These are phyloP conservation scores for Cryptus viduatorius DNA, from an alignment of 2,888 invertebrate species.

Conservation along the genomic window DNA sequence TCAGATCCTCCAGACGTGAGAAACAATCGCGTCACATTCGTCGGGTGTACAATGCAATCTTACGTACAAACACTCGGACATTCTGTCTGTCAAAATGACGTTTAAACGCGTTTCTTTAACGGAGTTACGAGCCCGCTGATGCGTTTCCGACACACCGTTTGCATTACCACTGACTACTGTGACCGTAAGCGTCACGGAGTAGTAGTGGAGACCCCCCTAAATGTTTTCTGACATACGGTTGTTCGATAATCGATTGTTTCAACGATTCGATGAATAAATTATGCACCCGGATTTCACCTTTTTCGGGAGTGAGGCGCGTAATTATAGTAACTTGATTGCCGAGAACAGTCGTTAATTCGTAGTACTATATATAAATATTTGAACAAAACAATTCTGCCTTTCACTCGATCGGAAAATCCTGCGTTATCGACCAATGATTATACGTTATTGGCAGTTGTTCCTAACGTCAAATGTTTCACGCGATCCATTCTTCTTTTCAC, in stretches of 20 bases:
- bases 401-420: neutral
- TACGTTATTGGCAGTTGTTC: neutral
- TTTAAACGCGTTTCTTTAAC: conserved; percentile 23
- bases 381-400: neutral
- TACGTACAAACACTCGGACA: conserved; percentile 41
- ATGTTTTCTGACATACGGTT: neutral
- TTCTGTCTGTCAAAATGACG: conserved; percentile 63
- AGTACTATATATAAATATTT: too few relatives aligned
- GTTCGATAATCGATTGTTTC: neutral
- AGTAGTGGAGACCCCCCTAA: neutral
- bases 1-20: conserved; percentile 8
- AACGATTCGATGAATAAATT: neutral
- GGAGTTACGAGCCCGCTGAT: conserved; percentile 3
- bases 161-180: conserved; percentile 6
- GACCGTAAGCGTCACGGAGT: neutral
- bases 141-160: conserved; percentile 13
- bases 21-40: conserved; percentile 10
- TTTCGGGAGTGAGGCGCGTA: too few relatives aligned
- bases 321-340: too few relatives aligned
- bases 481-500: neutral
- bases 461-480: neutral
- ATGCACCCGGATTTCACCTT: neutral
- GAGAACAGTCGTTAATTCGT: too few relatives aligned
- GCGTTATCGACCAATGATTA: neutral
- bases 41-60: neutral